Conservation (phyloP, 2,888 invertebrate genomes). For the Tinea pellionella region DNA sequence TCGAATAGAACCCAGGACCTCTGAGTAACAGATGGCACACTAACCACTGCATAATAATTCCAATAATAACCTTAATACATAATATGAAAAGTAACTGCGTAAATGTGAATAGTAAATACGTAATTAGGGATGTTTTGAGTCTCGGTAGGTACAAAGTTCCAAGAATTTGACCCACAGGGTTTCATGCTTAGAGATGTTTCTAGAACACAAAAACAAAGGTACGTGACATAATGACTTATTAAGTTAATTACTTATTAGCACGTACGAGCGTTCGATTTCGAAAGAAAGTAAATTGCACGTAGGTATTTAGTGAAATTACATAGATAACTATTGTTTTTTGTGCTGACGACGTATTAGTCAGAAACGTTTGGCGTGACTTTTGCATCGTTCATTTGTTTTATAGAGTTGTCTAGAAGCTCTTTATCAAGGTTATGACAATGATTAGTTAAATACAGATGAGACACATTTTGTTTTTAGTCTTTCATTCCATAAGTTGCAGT, state of each 20-base stretch:
- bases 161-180: too few species aligned
- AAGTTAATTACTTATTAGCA: not conserved
- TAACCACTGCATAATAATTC: too few species aligned
- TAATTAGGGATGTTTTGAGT: too few species aligned
- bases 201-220: not conserved
- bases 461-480: not conserved
- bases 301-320: not conserved
- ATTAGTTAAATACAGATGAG: not conserved
- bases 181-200: not conserved
- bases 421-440: not conserved
- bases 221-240: not conserved
- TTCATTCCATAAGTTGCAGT: too few species aligned
- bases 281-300: not conserved
- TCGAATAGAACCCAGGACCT: too few species aligned
- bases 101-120: too few species aligned
- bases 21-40: too few species aligned
- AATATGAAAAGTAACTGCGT: too few species aligned
- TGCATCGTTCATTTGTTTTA: not conserved
- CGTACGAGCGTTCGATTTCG: not conserved
- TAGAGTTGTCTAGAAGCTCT: constrained; percentile 1
- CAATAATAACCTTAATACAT: too few species aligned
- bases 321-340: not conserved
- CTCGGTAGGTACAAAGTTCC: too few species aligned
- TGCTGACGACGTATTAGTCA: not conserved
- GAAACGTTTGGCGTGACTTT: not conserved